Percentiles rank a stretch among this genome's conserved stretches.
Conservation (phyloP, 2,113 vertebrate species). For the Oryctolagus cuniculus region DNA sequence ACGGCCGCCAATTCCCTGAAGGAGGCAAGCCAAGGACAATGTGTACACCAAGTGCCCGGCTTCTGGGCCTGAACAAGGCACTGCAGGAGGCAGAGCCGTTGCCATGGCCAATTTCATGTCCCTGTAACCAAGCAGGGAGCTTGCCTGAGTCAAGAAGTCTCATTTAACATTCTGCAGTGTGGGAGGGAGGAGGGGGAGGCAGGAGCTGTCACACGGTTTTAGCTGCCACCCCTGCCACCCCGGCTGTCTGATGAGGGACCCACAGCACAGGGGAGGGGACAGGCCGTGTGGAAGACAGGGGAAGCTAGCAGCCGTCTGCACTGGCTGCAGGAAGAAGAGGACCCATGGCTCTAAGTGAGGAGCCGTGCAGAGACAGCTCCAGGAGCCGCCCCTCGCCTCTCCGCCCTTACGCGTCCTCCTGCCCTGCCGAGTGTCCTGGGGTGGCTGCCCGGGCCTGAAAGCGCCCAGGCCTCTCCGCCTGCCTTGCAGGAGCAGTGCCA, state of each 20-base stretch:
- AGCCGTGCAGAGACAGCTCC: neutral
- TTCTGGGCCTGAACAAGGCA: neutral
- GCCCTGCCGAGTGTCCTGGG: neutral
- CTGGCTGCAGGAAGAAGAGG: neutral
- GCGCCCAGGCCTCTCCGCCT: too few relatives aligned
- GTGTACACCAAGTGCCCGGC: neutral
- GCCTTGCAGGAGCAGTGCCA: too few relatives aligned
- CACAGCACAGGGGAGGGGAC: neutral
- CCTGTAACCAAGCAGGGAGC: slow-evolving; percentile 60
- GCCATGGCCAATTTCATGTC: neutral
- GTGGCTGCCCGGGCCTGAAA: too few relatives aligned
- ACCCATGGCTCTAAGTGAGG: neutral
- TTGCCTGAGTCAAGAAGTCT: slow-evolving; percentile 40
- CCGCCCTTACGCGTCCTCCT: too few relatives aligned
- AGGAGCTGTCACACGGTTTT: slow-evolving; percentile 65
- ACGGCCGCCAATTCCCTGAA: rapidly evolving
- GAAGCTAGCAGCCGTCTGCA: neutral
- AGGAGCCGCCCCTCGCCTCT: neutral
- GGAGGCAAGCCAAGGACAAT: slow-evolving; percentile 42
- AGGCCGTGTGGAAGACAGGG: neutral
- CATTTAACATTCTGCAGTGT: neutral
- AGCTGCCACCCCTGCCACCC: slow-evolving; percentile 73
- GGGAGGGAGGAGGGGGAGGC: slow-evolving; percentile 69
- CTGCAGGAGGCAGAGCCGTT: neutral
- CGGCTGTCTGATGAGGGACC: slow-evolving; percentile 51